Conservation (phyloP, 1,140 invertebrate species). For the Zaprionus kolodkinae region DNA sequence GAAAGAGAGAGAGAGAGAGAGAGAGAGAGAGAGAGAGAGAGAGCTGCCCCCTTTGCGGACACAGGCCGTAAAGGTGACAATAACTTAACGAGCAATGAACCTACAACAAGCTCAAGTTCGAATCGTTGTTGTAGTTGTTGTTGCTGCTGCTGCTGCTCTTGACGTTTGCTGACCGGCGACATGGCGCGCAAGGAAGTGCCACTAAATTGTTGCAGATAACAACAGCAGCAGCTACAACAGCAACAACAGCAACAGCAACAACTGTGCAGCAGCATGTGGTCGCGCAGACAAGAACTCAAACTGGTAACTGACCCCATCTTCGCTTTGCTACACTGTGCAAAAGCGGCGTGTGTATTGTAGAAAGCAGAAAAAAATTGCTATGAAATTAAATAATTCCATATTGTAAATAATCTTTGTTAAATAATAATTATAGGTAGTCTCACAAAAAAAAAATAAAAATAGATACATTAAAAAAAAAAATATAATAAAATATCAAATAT, state of each 20-base stretch:
- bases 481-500: no score
- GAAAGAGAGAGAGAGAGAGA: conserved; percentile 3
- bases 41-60: background rate
- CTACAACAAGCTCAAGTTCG: conserved; percentile 35
- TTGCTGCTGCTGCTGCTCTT: conserved; percentile 34
- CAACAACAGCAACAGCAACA: conserved; percentile 31
- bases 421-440: no score
- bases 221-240: conserved; percentile 29
- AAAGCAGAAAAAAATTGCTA: background rate
- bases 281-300: conserved; percentile 20
- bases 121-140: conserved; percentile 43
- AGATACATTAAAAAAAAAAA: no score
- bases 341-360: background rate
- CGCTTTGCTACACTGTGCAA: background rate
- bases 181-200: conserved; percentile 76
- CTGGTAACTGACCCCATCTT: conserved; percentile 30
- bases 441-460: no score
- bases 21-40: no score
- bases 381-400: no score
- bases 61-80: conserved; percentile 75
- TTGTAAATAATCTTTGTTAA: no score
- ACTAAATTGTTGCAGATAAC: conserved; percentile 80
- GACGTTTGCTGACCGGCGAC: conserved; percentile 67
- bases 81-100: conserved; percentile 83
- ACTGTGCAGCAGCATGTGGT: conserved; percentile 58